A percentile compares a stretch with the other conserved stretches of the same genome.
phyloP scores from a whole-genome alignment of 2,797 vertebrate genomes.

The Caiman crocodilus region DNA sequence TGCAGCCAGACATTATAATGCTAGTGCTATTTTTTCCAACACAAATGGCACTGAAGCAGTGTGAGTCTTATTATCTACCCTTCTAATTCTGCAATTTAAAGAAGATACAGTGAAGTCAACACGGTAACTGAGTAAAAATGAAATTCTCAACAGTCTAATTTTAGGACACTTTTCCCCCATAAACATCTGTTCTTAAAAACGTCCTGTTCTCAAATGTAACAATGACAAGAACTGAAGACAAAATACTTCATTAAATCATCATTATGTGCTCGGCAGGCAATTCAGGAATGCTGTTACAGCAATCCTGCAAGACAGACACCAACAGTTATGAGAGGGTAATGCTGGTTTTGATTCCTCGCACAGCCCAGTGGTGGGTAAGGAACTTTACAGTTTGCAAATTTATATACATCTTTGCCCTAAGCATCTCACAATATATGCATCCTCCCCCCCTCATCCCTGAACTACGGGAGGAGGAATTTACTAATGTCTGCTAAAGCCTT shows the following conservation, averaged over 20 bases:
- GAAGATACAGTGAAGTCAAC: neutral
- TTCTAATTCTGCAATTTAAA: neutral
- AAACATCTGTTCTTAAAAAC: constrained; percentile 61
- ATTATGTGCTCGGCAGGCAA: neutral
- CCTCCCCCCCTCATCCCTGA: too few relatives aligned
- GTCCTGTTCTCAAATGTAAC: constrained; percentile 16
- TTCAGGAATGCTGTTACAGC: neutral
- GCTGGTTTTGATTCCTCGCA: too few relatives aligned
- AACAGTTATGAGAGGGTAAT: neutral
- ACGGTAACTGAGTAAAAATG: constrained; percentile 38
- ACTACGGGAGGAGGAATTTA: neutral
- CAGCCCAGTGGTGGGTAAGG: neutral
- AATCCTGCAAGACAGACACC: neutral
- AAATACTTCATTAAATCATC: neutral
- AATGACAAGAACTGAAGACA: constrained; percentile 6
- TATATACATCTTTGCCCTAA: neutral
- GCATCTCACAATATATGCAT: neutral
- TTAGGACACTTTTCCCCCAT: constrained; percentile 38
- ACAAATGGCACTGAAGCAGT: neutral
- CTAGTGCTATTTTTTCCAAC: neutral
- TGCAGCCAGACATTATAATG: neutral
- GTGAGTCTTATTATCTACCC: neutral
- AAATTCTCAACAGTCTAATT: constrained; percentile 45
- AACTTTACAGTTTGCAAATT: neutral
- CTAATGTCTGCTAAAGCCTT: neutral